A percentile compares a stretch with the other conserved stretches of the same genome.
Conservation (phyloP, 2,113 vertebrate genomes). For the Tauraco erythrolophus region DNA sequence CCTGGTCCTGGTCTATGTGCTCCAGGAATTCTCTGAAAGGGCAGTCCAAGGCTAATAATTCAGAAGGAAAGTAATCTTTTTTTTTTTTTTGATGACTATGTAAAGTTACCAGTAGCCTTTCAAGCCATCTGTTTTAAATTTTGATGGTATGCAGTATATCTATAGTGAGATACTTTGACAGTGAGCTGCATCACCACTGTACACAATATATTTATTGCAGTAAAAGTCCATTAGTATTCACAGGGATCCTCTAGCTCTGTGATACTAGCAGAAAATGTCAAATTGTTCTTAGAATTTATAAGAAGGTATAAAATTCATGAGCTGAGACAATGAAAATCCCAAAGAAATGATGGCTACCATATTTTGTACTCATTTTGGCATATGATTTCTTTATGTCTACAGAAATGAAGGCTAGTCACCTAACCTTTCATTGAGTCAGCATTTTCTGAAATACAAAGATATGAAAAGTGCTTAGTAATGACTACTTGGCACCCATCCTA, state of each 20-base stretch:
- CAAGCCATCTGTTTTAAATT: neutral
- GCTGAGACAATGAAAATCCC: constrained; percentile 47
- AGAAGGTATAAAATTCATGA: constrained; percentile 50
- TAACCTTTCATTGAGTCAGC: neutral
- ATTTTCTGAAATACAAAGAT: neutral
- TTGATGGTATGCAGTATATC: neutral
- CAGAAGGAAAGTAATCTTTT: neutral
- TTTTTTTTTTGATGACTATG: neutral
- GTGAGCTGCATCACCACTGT: neutral
- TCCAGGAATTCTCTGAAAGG: neutral
- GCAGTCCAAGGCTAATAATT: neutral
- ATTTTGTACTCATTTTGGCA: constrained; percentile 13
- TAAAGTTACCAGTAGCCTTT: neutral
- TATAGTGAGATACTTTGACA: neutral
- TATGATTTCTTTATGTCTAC: constrained; percentile 14
- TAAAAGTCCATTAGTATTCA: constrained; percentile 37
- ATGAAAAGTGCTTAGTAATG: constrained; percentile 11
- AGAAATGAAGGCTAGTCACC: neutral
- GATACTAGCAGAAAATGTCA: constrained; percentile 46
- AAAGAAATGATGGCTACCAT: constrained; percentile 28
- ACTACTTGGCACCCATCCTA: neutral
- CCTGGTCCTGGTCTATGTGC: neutral
- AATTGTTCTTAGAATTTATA: constrained; percentile 62
- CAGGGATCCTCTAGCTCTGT: neutral
- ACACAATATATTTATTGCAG: neutral